Evolutionary conservation across 2,797 vertebrate species (phyloP), one percentile per base, ranked within the genome.

Genomic region (Hippopotamyrus pictus): DNA sequence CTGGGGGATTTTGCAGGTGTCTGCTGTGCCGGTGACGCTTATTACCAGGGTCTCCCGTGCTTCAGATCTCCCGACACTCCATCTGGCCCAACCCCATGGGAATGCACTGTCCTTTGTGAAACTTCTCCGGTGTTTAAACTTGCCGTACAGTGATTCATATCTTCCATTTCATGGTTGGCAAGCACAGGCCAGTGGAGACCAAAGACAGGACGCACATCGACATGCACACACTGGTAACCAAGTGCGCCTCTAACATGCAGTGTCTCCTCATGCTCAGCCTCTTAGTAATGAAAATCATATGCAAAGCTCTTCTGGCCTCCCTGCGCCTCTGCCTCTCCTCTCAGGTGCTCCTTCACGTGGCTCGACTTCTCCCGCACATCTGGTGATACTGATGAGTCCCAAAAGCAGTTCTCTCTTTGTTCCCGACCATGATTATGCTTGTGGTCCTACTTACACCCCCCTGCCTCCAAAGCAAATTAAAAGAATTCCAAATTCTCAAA

Each of bases 1-100:
- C 89, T 53, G 14, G 91, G 90, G 79, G 59, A 83, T 62, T 90
- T 89, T 90, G 89, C 90, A 90, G 92, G 90, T 91, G 90, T 87
- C 90, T 17, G 54, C 86, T n/a, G 50, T 54, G 48, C 50, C 88
- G 86, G 90, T 73, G 85, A 79, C 33, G 25, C 54, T 90, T 89
- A 91, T 92, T 91, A 90, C 57, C 8, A 3, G 9, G 33, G 76
- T 46, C 53, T 73, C 86, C 29, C 17, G n/a, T 22, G 33, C 54
- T 54, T 59, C 86, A 87, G 86, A 87, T 87, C 33, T 59, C 86
- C 86, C 9, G n/a, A 17, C 46, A 9, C n/a, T 65, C 53, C 86
- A 59, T 87, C 86, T 86, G 85, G 44, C 12, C 50, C 51, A 19
- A 19, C 54, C 33, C 41, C 86, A 41, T 87, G 86, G 86, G 57